phyloP scores from a whole-genome alignment of 2,113 vertebrate genomes.

The Furnarius figulus region DNA sequence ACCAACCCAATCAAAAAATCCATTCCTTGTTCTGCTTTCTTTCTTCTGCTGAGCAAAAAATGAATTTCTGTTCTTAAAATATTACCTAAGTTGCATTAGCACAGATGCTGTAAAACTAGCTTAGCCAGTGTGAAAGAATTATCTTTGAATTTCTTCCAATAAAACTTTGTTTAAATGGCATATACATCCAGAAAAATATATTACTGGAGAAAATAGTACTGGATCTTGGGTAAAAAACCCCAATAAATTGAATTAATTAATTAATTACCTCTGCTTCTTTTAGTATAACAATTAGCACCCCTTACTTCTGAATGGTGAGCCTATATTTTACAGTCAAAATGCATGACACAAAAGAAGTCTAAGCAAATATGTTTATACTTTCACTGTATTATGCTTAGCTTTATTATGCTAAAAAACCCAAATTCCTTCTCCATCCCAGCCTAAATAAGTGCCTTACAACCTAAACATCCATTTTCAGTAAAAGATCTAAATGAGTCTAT shows the following conservation, averaged over 20 bases:
- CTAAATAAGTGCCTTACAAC: not conserved
- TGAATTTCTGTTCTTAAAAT: not conserved
- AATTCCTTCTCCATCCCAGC: not conserved
- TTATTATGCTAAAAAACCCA: not conserved
- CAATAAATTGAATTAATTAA: not conserved
- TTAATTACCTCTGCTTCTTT: not conserved
- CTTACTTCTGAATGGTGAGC: not conserved
- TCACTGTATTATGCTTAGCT: fast-evolving
- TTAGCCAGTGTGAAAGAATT: not conserved
- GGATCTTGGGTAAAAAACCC: not conserved
- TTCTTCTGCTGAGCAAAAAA: not conserved
- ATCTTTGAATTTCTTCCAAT: not conserved
- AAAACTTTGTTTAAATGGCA: not conserved
- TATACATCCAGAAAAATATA: not conserved
- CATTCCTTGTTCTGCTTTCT: not conserved
- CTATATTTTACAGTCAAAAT: not conserved
- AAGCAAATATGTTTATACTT: not conserved
- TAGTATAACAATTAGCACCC: not conserved
- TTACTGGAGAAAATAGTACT: not conserved
- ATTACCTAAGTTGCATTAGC: not conserved
- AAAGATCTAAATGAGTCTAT: not conserved
- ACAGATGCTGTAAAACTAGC: not conserved
- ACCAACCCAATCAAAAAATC: not conserved
- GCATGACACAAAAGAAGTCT: not conserved
- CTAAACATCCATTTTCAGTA: not conserved